Evolutionary conservation across 2,797 vertebrate species (phyloP), one percentile per base, ranked within the genome.

Genomic region (Limosa lapponica): DNA sequence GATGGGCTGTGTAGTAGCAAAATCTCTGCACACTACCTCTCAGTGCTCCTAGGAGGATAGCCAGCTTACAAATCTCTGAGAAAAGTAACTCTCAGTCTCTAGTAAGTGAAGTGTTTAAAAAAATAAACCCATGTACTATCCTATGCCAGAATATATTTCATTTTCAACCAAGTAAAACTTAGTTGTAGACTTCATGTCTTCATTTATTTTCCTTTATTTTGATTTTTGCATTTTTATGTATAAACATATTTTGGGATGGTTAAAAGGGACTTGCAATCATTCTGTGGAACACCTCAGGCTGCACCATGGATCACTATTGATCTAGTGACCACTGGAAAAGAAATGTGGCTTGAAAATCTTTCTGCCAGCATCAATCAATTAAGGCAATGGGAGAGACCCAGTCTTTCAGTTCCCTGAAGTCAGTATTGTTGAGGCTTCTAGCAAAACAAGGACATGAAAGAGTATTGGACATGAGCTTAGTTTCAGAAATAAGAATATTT

Each of bases 401-500:
- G 44, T 23, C 57, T 57, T 89, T 71, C 65, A 54, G 57, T 61
- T 82, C 16, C n/a, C 41, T 74, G 44, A 85, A 74, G 48, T 67
- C 75, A 88, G 44, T 72, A 65, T 51, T 78, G 64, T 36, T 86
- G 54, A 88, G 54, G 54, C 54, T 94, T 93, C 79, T n/a, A 43
- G 48, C 44, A 28, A 39, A 81, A 93, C 41, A 65, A 90, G 24
- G 46, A 61, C 41, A 32, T 43, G 69, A 95, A 67, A 51, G 65
- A 55, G 8, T 65, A 64, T 43, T 54, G 58, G 58, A 52, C n/a
- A 43, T 74, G 32, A 90, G 27, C 37, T 94, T 41, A 46, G 39
- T 78, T 88, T 90, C 61, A 86, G 57, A 93, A 85, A 61, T 27
- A 69, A 86, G 34, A 88, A 20, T 83, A 85, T 74, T 83, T 86